Percentiles rank a stretch among this genome's conserved stretches.
phyloP scores from a whole-genome alignment of 2,113 vertebrate species.

The Donacobius atricapilla region DNA sequence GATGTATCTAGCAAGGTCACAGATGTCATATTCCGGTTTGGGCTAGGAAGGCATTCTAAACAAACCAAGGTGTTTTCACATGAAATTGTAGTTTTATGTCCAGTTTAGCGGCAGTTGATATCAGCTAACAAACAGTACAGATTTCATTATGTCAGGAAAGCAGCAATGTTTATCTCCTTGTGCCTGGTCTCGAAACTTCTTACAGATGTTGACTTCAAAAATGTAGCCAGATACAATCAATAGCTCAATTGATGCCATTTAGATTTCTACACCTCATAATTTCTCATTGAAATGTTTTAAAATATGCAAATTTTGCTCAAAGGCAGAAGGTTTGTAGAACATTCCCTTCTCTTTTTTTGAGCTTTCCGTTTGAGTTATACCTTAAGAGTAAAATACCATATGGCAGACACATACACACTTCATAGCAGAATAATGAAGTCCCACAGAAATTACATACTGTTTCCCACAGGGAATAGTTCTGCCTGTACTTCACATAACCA shows the following conservation, averaged over 20 bases:
- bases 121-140: neutral
- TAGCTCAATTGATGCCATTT: neutral
- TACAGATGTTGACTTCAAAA: conserved; percentile 2
- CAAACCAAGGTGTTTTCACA: neutral
- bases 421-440: conserved; percentile 59
- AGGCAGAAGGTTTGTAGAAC: neutral
- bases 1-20: neutral
- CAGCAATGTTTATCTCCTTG: neutral
- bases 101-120: neutral
- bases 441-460: conserved; percentile 44
- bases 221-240: neutral
- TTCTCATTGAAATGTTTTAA: neutral
- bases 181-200: neutral
- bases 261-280: neutral
- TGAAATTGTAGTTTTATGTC: neutral
- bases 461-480: conserved; percentile 20
- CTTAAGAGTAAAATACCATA: conserved; percentile 67
- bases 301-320: conserved; percentile 4
- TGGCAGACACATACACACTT: conserved; percentile 44
- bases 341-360: conserved; percentile 6
- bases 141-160: neutral
- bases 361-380: conserved; percentile 41
- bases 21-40: neutral
- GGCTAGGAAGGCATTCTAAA: neutral
- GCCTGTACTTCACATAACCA: conserved; percentile 4